Conservation (phyloP, 2,113 vertebrate species). For the Cephalopterus ornatus region DNA sequence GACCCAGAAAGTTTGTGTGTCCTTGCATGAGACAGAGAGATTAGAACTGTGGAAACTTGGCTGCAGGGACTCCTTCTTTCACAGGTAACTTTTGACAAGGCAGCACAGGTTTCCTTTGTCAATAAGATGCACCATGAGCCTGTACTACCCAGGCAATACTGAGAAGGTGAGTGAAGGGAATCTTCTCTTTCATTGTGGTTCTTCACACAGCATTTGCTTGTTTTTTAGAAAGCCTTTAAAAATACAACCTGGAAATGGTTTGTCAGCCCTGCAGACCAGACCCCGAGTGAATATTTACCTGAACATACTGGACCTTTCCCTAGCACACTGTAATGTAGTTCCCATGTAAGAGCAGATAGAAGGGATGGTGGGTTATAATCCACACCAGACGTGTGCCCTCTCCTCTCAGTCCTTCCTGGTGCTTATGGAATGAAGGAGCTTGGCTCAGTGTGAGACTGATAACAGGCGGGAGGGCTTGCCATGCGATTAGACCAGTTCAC, state of each 20-base stretch:
- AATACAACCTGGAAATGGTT: neutral
- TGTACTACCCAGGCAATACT: neutral
- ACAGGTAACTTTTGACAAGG: neutral
- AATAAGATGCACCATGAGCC: neutral
- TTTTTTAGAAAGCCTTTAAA: neutral
- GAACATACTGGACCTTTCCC: neutral
- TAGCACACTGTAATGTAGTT: neutral
- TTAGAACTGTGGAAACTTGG: neutral
- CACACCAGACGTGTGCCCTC: neutral
- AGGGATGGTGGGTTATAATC: neutral
- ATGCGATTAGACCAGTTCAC: constrained; percentile 43
- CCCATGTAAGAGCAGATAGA: neutral
- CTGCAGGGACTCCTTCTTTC: neutral
- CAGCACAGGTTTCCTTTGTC: neutral
- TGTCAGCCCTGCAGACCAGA: neutral
- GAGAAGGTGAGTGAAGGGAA: neutral
- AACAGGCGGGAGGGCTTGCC: constrained; percentile 9
- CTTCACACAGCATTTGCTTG: neutral
- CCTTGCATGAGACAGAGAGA: neutral
- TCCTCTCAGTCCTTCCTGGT: neutral
- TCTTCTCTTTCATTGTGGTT: neutral
- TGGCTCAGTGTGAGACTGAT: constrained; percentile 6
- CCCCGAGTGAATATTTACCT: neutral
- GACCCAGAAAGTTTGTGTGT: neutral
- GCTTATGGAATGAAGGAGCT: constrained; percentile 14